These are phyloP conservation scores for Phoeniculus purpureus DNA, from an alignment of 2,797 vertebrate species.

Conservation along the genomic window DNA sequence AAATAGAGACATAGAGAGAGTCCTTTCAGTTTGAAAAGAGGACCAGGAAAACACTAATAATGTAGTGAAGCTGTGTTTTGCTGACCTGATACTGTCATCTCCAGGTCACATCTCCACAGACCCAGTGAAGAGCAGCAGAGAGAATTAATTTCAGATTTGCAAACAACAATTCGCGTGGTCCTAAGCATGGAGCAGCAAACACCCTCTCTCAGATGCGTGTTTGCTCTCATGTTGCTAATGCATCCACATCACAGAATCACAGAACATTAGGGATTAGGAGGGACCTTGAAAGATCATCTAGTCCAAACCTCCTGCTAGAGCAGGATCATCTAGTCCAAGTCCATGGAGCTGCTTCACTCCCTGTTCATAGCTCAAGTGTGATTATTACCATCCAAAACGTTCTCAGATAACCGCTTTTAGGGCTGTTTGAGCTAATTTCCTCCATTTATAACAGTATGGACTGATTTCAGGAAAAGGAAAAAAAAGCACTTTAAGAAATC, in stretches of 20 bases:
- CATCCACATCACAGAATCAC: too few species aligned
- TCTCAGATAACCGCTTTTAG: background rate
- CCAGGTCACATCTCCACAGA: fast-evolving
- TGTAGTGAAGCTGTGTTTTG: background rate
- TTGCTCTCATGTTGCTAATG: background rate
- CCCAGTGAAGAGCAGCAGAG: background rate
- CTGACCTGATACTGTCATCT: background rate
- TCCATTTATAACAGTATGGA: background rate
- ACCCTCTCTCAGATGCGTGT: background rate
- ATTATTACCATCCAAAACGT: background rate
- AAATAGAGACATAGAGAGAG: background rate
- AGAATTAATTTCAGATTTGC: background rate
- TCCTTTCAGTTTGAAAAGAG: background rate
- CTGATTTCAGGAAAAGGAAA: background rate
- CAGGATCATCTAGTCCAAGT: too few species aligned
- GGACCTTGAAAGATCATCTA: too few species aligned
- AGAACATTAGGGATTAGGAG: too few species aligned
- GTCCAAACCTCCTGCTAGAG: too few species aligned
- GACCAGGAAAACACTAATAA: background rate
- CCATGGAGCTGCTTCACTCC: background rate
- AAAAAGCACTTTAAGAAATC: background rate
- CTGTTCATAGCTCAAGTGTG: fast-evolving
- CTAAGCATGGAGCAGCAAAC: background rate
- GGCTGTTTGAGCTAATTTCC: background rate
- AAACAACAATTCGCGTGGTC: background rate